Conservation (phyloP, 2,113 vertebrate species). For the Trochalopteron elliotii region DNA sequence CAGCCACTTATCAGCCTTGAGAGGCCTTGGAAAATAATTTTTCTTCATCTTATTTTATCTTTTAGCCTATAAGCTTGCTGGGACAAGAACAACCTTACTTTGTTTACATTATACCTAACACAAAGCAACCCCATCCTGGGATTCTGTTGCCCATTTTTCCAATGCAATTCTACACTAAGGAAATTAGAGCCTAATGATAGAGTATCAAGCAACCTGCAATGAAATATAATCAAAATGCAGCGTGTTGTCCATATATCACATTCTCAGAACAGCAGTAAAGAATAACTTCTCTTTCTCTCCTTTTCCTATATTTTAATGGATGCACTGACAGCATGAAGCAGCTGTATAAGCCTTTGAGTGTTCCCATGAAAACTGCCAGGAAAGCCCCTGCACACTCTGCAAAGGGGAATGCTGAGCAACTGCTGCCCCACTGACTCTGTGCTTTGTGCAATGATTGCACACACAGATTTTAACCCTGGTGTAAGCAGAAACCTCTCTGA, state of each 20-base stretch:
- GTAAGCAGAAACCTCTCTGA: background rate
- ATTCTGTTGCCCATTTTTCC: background rate
- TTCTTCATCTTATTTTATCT: background rate
- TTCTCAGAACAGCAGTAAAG: background rate
- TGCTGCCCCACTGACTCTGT: background rate
- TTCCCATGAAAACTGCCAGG: background rate
- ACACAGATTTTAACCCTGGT: background rate
- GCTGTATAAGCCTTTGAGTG: background rate
- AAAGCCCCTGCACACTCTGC: background rate
- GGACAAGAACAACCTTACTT: background rate
- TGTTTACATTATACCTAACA: background rate
- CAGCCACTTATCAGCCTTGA: background rate
- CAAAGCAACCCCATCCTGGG: background rate
- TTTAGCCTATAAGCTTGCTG: background rate
- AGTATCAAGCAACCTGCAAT: background rate
- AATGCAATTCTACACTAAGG: background rate
- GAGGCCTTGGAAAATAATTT: background rate
- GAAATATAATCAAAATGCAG: background rate
- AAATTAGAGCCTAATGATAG: background rate
- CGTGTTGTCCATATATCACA: accelerated
- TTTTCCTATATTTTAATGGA: background rate
- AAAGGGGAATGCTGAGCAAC: background rate
- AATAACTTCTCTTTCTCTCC: background rate
- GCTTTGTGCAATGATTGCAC: background rate
- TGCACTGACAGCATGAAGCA: background rate